Percentiles rank a stretch among this genome's conserved stretches.
phyloP scores from a whole-genome alignment of 1,140 invertebrate genomes.

The Apocrypta bakeri region DNA sequence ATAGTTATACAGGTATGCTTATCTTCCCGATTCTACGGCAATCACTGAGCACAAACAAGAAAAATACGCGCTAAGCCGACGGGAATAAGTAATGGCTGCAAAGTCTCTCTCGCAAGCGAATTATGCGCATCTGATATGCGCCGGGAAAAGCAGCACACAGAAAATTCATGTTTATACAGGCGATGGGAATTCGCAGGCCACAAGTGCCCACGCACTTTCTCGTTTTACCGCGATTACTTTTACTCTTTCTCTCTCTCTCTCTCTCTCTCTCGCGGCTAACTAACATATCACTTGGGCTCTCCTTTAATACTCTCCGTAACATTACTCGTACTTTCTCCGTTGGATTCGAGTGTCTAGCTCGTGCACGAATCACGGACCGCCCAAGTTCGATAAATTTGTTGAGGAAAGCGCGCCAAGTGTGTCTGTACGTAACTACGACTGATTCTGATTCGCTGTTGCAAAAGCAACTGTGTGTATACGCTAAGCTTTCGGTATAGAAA shows the following conservation, averaged over 20 bases:
- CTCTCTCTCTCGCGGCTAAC: constrained; percentile 14
- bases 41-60: no score
- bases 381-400: constrained; percentile 30
- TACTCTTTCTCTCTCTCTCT: neutral
- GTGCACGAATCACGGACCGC: neutral
- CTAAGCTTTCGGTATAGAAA: neutral
- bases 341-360: neutral
- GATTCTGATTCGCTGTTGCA: no score
- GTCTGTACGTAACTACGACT: neutral
- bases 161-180: neutral
- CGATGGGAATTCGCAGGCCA: neutral
- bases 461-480: no score
- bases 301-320: neutral
- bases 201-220: constrained; percentile 27
- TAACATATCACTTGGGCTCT: constrained; percentile 8
- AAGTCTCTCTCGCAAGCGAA: no score
- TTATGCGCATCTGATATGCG: neutral
- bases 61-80: neutral
- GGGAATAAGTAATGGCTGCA: neutral
- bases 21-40: no score
- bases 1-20: no score
- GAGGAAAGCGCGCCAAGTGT: constrained; percentile 6
- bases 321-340: neutral
- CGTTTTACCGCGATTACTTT: constrained; percentile 14
- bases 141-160: no score